phyloP scores from a whole-genome alignment of 2,888 invertebrate genomes.

The Uropetala carovei region DNA sequence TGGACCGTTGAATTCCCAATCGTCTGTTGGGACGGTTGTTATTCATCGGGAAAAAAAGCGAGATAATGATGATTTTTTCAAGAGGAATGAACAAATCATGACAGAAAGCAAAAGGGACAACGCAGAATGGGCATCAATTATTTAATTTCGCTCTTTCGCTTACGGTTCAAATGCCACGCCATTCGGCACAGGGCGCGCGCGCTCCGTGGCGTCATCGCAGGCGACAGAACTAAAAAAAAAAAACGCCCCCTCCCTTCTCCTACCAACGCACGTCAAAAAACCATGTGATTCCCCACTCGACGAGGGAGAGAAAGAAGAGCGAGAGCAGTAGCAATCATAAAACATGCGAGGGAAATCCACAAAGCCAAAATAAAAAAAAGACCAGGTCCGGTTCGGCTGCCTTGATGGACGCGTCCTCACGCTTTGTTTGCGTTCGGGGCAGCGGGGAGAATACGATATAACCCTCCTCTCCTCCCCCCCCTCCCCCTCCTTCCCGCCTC shows the following conservation, averaged over 20 bases:
- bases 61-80: neutral
- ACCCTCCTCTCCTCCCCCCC: neutral
- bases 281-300: neutral
- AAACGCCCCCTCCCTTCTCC: neutral
- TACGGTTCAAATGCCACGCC: neutral
- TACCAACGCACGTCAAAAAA: neutral
- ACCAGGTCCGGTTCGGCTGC: neutral
- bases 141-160: neutral
- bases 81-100: neutral
- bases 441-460: neutral
- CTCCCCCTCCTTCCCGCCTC: no score
- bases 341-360: constrained; percentile 21
- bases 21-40: neutral
- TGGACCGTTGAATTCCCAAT: neutral
- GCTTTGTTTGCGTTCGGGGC: neutral
- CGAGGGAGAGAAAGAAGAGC: neutral
- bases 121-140: neutral
- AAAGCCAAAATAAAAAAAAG: neutral
- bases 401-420: constrained; percentile 21
- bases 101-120: neutral
- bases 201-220: neutral
- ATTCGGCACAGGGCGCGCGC: no score
- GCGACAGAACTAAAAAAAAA: neutral
- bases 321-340: neutral
- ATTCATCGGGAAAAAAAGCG: neutral